Evolutionary conservation across 2,888 invertebrate species (phyloP).

Genomic region (Balanococcus diminutus): DNA sequence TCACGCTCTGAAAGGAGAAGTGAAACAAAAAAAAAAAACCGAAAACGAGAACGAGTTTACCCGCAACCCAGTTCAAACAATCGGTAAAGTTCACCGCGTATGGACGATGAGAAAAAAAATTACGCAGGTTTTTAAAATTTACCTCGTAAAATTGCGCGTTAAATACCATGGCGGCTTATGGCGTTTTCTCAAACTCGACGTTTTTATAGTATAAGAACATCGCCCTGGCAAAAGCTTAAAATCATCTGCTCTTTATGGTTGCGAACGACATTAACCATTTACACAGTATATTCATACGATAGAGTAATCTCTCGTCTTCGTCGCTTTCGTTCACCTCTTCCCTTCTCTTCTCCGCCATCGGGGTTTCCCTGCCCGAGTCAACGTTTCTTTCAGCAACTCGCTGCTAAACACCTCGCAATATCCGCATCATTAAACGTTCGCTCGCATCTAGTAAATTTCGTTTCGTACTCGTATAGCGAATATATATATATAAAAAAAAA

Average conservation of each 20-base stretch:
- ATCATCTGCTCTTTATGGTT: background rate
- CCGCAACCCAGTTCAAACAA: too few species aligned
- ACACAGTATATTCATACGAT: background rate
- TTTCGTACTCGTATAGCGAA: too few species aligned
- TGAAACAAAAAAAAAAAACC: background rate
- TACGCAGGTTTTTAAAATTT: background rate
- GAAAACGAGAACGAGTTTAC: too few species aligned
- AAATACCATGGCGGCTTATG: background rate
- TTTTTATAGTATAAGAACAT: background rate
- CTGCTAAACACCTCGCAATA: slow-evolving; percentile 13
- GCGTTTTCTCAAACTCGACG: background rate
- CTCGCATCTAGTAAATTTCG: slow-evolving; percentile 1
- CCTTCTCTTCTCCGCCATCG: background rate
- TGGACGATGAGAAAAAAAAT: too few species aligned
- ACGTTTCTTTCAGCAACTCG: background rate
- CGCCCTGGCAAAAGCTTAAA: background rate
- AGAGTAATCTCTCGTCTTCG: background rate
- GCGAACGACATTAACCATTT: background rate
- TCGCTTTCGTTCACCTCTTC: background rate
- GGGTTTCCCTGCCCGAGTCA: background rate
- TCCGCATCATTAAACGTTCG: slow-evolving; percentile 8
- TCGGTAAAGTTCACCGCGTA: too few species aligned
- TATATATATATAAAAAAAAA: too few species aligned
- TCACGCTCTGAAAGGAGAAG: background rate
- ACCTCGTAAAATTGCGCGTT: background rate